phyloP scores from a whole-genome alignment of 2,888 invertebrate species.

The Xanthia togata region DNA sequence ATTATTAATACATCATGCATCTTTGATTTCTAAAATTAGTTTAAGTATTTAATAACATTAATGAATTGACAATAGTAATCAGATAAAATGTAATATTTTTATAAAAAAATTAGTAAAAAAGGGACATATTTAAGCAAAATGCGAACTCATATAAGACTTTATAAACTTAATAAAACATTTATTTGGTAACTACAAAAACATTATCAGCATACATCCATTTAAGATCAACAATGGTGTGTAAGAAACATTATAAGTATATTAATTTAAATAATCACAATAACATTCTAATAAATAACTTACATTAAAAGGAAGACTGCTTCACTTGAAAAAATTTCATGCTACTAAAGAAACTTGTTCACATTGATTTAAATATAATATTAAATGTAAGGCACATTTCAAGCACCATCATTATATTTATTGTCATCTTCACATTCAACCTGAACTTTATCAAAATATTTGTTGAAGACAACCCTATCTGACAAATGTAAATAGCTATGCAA shows the following conservation, averaged over 20 bases:
- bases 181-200: constrained; percentile 65
- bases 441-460: constrained; percentile 34
- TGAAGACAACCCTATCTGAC: constrained; percentile 26
- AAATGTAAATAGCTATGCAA: constrained; percentile 52
- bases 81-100: constrained; percentile 7
- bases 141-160: constrained; percentile 33
- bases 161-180: constrained; percentile 54
- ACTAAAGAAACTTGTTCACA: constrained; percentile 63
- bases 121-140: constrained; percentile 19
- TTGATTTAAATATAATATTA: constrained; percentile 55
- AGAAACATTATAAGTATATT: constrained; percentile 57
- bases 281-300: constrained; percentile 67
- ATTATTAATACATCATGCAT: not conserved
- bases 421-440: constrained; percentile 50
- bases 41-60: not conserved
- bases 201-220: constrained; percentile 53
- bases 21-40: constrained; percentile 18
- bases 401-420: constrained; percentile 65
- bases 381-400: constrained; percentile 75
- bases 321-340: constrained; percentile 62
- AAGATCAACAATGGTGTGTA: constrained; percentile 51
- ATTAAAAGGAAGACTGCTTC: constrained; percentile 70
- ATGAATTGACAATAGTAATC: constrained; percentile 28
- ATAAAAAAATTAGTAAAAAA: constrained; percentile 30
- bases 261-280: constrained; percentile 76